Evolutionary conservation across 2,888 invertebrate species (phyloP), one percentile per base, ranked within the genome.

Genomic region (Idaea dimidiata): DNA sequence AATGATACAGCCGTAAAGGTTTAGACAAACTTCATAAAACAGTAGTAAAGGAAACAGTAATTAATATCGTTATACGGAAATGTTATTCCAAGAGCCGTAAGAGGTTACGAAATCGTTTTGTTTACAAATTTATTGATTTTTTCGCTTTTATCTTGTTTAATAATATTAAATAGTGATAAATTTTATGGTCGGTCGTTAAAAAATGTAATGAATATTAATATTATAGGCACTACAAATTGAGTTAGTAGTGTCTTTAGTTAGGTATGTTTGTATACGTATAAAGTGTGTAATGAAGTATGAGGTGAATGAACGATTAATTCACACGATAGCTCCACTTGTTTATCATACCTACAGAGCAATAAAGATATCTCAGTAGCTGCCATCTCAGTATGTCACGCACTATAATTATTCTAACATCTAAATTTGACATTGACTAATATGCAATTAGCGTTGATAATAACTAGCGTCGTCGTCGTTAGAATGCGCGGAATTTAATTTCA

Each of bases 241-340:
- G 62, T 65, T 58, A 62, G 59, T 61, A 54, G 62, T 63, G 66
- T 61, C 68, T 65, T n/a, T 63, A 24, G 14, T 63, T 32, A 59
- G 43, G 63, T 61, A 43, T 43, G 8, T 43, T 8, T 43, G 14
- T 43, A 14, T 43, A 43, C 43, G 43, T 43, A 14, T 43, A 14
- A 43, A 43, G 43, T 43, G 62, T 62, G 66, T 58, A 61, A 61
- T 65, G 63, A 67, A 66, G 24, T n/a, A 60, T 33, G 71, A 76
- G 83, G 84, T 87, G 83, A 82, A 77, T 66, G 84, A 74, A 82
- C 89, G 85, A 86, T 87, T 88, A 85, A 89, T 87, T 81, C 79
- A 70, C 75, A 72, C 73, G 81, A 85, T 80, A 84, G 79, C 81
- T 83, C 82, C 80, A 82, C 80, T 81, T 82, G 78, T 84, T 87